Percentiles rank a stretch among this genome's conserved stretches.
These are phyloP conservation scores for Drosophila pseudotalamancana DNA, from an alignment of 2,888 invertebrate species.

Conservation along the genomic window DNA sequence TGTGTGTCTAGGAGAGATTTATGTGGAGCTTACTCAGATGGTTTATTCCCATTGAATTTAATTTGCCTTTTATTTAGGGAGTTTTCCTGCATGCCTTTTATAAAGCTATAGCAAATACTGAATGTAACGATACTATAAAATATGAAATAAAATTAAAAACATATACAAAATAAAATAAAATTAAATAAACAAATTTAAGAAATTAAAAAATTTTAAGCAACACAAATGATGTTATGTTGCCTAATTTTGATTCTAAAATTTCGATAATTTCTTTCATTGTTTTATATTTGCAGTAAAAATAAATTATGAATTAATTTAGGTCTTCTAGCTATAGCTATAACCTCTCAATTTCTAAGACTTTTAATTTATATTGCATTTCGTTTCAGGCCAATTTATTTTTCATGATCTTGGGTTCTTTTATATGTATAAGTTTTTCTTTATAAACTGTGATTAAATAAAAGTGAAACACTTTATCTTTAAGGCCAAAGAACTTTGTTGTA, in stretches of 20 bases:
- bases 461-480: slow-evolving; percentile 1
- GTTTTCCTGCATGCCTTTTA: not conserved
- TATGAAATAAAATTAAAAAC: too few species aligned
- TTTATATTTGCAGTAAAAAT: too few species aligned
- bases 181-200: too few species aligned
- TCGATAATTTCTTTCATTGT: too few species aligned
- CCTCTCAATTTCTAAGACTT: not conserved
- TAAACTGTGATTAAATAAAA: not conserved
- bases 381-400: not conserved
- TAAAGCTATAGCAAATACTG: too few species aligned
- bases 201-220: too few species aligned
- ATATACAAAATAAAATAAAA: too few species aligned
- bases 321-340: too few species aligned
- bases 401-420: not conserved
- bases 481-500: slow-evolving; percentile 6
- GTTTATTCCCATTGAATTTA: slow-evolving; percentile 17
- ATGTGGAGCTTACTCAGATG: slow-evolving; percentile 23
- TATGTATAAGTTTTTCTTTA: not conserved
- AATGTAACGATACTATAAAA: too few species aligned
- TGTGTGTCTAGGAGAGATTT: slow-evolving; percentile 30
- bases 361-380: not conserved
- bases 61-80: not conserved
- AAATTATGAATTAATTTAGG: too few species aligned
- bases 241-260: too few species aligned
- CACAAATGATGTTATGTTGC: too few species aligned